Evolutionary conservation across 2,797 vertebrate species (phyloP).

Genomic region (Coregonus suidteri): DNA sequence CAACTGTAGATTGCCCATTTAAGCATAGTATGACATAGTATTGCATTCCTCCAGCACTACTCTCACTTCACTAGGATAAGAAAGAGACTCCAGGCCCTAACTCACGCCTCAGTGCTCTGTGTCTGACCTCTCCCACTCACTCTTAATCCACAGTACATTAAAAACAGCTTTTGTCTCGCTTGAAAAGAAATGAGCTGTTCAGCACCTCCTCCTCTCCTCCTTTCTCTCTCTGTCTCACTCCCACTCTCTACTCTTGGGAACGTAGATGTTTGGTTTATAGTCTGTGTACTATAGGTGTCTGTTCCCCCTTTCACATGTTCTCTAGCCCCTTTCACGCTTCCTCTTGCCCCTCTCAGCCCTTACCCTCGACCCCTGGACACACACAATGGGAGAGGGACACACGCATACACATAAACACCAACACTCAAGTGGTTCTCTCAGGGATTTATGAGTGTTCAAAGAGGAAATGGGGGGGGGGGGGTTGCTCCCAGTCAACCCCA

Average conservation of each 20-base stretch:
- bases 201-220: slow-evolving; percentile 29
- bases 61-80: not conserved
- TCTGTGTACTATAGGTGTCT: not conserved
- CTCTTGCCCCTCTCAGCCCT: not conserved
- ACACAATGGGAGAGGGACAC: slow-evolving; percentile 5
- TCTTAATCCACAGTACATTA: slow-evolving; percentile 58
- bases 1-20: too few species aligned
- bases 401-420: not conserved
- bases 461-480: not conserved
- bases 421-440: not conserved
- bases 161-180: slow-evolving; percentile 60
- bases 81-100: not conserved
- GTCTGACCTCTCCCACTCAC: slow-evolving; percentile 40
- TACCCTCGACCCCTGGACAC: not conserved
- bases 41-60: not conserved
- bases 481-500: too few species aligned
- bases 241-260: not conserved
- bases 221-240: not conserved
- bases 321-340: too few species aligned
- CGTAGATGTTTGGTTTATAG: slow-evolving; percentile 1
- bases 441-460: not conserved
- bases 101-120: slow-evolving; percentile 16
- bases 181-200: slow-evolving; percentile 40
- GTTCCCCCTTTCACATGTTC: not conserved
- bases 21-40: too few species aligned